These are phyloP conservation scores for Tenodera sinensis DNA, from an alignment of 2,888 invertebrate species.

Conservation along the genomic window DNA sequence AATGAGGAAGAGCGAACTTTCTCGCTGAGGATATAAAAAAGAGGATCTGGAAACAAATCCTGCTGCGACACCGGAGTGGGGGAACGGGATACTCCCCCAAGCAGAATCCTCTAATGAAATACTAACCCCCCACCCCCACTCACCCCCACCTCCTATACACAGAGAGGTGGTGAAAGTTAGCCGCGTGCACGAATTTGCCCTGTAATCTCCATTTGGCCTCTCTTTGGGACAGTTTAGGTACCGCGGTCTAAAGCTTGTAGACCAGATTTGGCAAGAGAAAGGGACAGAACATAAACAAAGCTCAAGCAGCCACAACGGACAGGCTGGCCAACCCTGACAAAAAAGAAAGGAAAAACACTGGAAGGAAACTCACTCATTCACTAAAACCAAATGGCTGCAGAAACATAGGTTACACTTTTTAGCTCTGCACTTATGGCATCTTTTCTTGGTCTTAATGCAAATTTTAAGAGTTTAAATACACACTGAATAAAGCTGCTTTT, in stretches of 20 bases:
- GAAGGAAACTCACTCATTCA: neutral
- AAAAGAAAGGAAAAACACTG: neutral
- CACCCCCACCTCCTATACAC: no score
- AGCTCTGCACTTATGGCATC: no score
- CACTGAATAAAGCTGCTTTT: no score
- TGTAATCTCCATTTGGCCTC: neutral
- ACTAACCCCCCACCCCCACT: neutral
- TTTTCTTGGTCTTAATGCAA: no score
- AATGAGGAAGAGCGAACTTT: neutral
- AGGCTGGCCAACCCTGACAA: neutral
- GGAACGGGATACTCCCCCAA: neutral
- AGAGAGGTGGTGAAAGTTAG: neutral
- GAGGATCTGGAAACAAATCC: neutral
- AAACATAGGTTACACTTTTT: neutral
- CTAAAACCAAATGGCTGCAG: neutral
- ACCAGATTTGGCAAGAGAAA: neutral
- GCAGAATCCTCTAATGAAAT: neutral
- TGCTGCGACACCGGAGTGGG: neutral
- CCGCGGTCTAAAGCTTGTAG: neutral
- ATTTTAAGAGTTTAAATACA: no score
- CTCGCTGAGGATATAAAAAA: neutral
- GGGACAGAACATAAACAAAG: neutral
- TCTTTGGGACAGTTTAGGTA: neutral
- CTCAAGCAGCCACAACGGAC: neutral
- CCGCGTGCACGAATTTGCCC: neutral